Percentiles rank a stretch among this genome's conserved stretches.
Conservation (phyloP, 2,888 invertebrate genomes). For the Ophion costatus region DNA sequence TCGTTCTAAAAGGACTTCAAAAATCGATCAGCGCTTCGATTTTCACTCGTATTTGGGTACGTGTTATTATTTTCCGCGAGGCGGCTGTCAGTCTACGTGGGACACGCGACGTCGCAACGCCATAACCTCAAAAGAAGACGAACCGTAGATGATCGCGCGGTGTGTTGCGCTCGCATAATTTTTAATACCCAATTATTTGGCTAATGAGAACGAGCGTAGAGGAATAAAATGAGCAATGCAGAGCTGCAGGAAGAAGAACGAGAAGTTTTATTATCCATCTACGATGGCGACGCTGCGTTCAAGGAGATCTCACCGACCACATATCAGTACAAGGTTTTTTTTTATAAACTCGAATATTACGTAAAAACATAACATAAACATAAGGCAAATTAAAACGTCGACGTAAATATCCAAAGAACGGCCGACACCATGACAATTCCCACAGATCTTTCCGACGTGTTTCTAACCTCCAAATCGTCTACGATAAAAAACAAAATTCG, state of each 20-base stretch:
- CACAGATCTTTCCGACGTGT: not conserved
- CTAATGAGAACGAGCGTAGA: slow-evolving; percentile 25
- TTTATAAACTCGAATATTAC: slow-evolving; percentile 21
- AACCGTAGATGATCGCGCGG: slow-evolving; percentile 49
- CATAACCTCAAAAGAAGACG: not conserved
- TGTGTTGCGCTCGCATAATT: slow-evolving; percentile 33
- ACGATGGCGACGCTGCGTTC: slow-evolving; percentile 95
- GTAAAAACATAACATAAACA: slow-evolving; percentile 6
- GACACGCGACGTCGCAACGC: not conserved
- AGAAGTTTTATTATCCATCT: slow-evolving; percentile 96
- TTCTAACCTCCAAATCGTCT: not conserved
- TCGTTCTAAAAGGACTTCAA: not conserved
- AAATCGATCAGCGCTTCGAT: not conserved
- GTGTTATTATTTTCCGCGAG: not conserved
- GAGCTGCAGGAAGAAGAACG: slow-evolving; percentile 94
- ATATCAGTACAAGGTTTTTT: slow-evolving; percentile 95
- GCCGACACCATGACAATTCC: not conserved
- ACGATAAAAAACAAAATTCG: no score
- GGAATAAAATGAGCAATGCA: slow-evolving; percentile 84
- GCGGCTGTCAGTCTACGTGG: slow-evolving; percentile 2
- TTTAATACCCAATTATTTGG: slow-evolving; percentile 35
- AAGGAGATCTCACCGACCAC: slow-evolving; percentile 91
- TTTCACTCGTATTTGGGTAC: not conserved
- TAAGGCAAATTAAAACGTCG: not conserved
- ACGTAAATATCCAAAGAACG: not conserved